These are phyloP conservation scores for Corella eumyota DNA, from an alignment of 23 tunicate genomes.

Conservation along the genomic window DNA sequence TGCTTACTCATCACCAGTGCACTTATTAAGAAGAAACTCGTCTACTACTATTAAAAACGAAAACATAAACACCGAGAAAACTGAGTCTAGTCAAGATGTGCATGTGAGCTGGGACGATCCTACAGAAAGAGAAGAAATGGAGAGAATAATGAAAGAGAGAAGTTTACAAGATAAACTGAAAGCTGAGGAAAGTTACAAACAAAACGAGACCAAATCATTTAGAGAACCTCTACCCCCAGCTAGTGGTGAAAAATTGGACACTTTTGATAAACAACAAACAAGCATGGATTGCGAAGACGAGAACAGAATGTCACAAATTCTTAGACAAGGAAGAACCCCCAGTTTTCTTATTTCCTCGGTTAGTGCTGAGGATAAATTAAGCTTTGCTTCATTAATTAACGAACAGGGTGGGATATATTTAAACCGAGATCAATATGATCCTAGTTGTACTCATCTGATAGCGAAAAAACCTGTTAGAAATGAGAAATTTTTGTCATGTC, in stretches of 20 bases:
- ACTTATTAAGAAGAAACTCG: neutral
- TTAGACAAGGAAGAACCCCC: conserved; percentile 26
- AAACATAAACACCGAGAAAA: conserved; percentile 3
- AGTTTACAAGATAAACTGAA: neutral
- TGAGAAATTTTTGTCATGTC: conserved; percentile 69
- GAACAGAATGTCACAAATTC: conserved; percentile 16
- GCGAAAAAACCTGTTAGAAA: conserved; percentile 60
- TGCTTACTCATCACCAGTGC: too few relatives aligned
- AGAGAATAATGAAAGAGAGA: conserved; percentile 37
- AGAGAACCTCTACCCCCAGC: neutral
- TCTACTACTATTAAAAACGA: conserved; percentile 3
- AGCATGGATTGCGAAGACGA: too few relatives aligned
- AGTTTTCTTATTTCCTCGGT: conserved; percentile 63
- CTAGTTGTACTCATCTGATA: conserved; percentile 47
- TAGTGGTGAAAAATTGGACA: neutral
- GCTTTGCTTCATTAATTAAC: conserved; percentile 37
- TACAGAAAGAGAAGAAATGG: conserved; percentile 62
- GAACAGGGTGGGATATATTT: conserved; percentile 41
- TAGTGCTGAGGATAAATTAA: conserved; percentile 26
- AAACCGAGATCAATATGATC: conserved; percentile 38
- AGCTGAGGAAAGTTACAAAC: neutral
- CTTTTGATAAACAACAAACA: too few relatives aligned
- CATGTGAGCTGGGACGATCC: conserved; percentile 90
- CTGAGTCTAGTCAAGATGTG: conserved; percentile 72
- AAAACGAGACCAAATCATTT: neutral